Base-by-base conservation (phyloP, 2,888 invertebrate genomes). In the Eilema depressum region DNA sequence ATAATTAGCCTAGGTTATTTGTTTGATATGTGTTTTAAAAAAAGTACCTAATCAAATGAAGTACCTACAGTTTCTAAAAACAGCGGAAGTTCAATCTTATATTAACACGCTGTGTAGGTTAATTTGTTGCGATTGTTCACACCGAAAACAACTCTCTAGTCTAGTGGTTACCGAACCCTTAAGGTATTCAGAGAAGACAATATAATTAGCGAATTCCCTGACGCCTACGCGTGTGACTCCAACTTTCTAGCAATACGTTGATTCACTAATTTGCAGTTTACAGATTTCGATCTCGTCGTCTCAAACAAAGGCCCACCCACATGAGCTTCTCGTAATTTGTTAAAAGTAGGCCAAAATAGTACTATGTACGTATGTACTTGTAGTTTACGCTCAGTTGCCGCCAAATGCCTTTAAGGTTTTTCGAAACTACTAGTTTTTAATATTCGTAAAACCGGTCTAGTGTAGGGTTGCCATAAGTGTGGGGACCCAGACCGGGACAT, bases 261-360 rank as follows among this genome's bases (percentile, higher is more conserved):
- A 80, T 80, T 75, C 66, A 66, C 65, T 53, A 61, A 70, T 76
- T 77, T 66, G 64, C 68, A 72, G 75, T 80, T 75, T 81, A 78
- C 76, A 83, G 78, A 79, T 74, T 20, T 53, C 78, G 76, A 84
- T 82, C 78, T 84, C 77, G 60, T 59, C 65, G 33, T 37, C 12
- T 68, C 73, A 66, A 78, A 81, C 85, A 81, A 81, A 81, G 78
- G 73, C 81, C 77, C 86, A 79, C 89, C 88, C 82, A 88, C 88
- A 84, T 87, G 81, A 82, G 14, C 69, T 63, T 66, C 66, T 63
- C 28, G 77, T 88, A 88, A 89, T 89, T 89, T 86, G 78, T 85
- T 72, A 88, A 89, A 91, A 91, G 90, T 89, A 81, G 86, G 87
- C 70, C 86, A 74, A 69, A 67, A 77, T 60, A 68, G 23, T 25